Evolutionary conservation across 2,113 vertebrate genomes (phyloP).

Genomic region (Tachycineta bicolor): DNA sequence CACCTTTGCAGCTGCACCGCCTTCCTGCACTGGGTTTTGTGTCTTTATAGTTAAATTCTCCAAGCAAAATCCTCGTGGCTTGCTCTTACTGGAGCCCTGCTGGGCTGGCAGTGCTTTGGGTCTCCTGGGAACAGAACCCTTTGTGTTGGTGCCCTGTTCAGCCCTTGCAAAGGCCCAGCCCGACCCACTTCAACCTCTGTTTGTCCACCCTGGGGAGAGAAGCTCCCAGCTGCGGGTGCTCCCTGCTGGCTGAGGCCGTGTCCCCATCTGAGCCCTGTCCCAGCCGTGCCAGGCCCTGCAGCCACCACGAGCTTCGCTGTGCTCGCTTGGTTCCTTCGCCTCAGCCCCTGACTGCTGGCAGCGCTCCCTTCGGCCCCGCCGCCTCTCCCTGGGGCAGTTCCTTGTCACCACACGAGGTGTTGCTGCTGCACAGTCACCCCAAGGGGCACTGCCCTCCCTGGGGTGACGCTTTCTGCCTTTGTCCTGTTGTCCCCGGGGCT

Average conservation of each 20-base stretch:
- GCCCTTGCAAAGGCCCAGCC: neutral
- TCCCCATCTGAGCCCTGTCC: neutral
- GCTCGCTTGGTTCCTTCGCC: neutral
- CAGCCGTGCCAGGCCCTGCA: rapidly evolving
- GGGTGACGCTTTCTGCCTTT: neutral
- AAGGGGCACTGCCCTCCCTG: rapidly evolving
- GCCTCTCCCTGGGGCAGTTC: neutral
- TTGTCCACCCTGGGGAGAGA: neutral
- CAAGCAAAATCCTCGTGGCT: neutral
- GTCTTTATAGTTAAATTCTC: neutral
- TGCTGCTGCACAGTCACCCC: neutral
- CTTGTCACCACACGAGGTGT: rapidly evolving
- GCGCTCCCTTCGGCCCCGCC: neutral
- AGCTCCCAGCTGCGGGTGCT: rapidly evolving
- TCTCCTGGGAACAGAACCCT: neutral
- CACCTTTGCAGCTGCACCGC: neutral
- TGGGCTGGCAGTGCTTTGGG: neutral
- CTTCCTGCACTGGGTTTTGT: neutral
- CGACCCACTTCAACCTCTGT: neutral
- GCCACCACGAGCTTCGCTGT: neutral
- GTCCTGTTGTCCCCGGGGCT: neutral
- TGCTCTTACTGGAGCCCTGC: neutral
- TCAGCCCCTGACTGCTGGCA: neutral
- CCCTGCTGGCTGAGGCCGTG: neutral
- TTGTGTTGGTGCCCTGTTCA: neutral